Evolutionary conservation across 1,140 invertebrate species (phyloP), one percentile per base, ranked within the genome.

Genomic region (Penaeus vannamei): DNA sequence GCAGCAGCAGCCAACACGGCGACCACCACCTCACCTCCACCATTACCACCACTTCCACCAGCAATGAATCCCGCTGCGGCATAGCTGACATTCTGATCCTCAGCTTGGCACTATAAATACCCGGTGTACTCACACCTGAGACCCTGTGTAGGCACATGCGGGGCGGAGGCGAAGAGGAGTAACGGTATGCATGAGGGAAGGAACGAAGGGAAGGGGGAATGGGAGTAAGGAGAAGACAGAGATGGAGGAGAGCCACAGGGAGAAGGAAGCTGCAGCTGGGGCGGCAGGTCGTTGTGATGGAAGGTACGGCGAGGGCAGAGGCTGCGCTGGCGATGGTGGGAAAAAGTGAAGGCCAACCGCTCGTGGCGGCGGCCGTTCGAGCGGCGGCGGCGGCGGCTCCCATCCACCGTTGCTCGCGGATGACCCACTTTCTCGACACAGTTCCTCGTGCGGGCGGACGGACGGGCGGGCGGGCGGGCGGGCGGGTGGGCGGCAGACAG

Each of bases 371-470:
- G 79, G 77, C 76, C 61, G 46, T 72, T 60, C 79, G 36, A 87
- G 86, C 60, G 81, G 69, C 86, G 86, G 80, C 62, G 85, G 85
- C 80, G 72, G 86, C 42, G 86, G 26, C 19, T 20, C 42, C 72
- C 72, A 20, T 76, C 72, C 86, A 62, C 62, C 79, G 77, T 61
- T 81, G 76, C 86, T 87, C 86, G 61, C 86, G 69, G 86, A 88
- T 88, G 86, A 88, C 86, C 86, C 86, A 88, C 86, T 88, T 88
- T 88, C 86, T 88, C 86, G 86, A 64, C 86, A 84, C 86, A 88
- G 80, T 88, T 88, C 86, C 66, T 88, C 80, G 69, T 88, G 29
- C 66, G 80, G 80, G 86, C 32, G 80, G 53, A 53, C 53, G 53
- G 53, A 12, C 53, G 53, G 53, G 17, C 53, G 53, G 53, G 53